phyloP scores from a whole-genome alignment of 2,113 vertebrate genomes.

The Cisticola juncidis region DNA sequence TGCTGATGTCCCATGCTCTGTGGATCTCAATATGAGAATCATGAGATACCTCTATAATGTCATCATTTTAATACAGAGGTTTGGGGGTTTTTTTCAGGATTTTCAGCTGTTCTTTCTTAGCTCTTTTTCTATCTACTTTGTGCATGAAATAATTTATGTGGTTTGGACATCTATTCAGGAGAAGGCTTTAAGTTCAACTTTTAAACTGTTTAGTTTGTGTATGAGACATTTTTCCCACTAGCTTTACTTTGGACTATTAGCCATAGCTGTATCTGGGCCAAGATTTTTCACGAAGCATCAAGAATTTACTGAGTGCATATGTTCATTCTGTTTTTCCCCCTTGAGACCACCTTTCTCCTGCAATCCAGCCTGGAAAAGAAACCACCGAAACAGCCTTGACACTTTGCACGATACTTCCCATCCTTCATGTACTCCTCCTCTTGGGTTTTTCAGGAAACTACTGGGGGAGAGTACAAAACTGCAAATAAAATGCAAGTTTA shows the following conservation, averaged over 20 bases:
- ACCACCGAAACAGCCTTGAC: conserved; percentile 15
- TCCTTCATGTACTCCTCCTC: background rate
- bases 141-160: conserved; percentile 1
- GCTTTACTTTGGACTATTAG: conserved; percentile 36
- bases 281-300: conserved; percentile 53
- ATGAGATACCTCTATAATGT: background rate
- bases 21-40: background rate
- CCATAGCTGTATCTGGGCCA: conserved; percentile 59
- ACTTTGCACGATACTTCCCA: background rate
- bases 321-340: background rate
- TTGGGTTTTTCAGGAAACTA: conserved; percentile 14
- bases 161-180: background rate
- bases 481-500: background rate
- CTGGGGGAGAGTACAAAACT: background rate
- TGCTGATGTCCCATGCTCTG: background rate
- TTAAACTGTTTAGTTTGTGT: background rate
- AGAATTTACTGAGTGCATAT: conserved; percentile 64
- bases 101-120: background rate
- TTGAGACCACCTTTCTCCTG: conserved; percentile 35
- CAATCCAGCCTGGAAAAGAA: conserved; percentile 48
- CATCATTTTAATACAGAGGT: background rate
- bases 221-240: background rate
- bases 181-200: conserved; percentile 19
- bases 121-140: background rate
- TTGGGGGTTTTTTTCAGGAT: background rate